A percentile compares a stretch with the other conserved stretches of the same genome.
phyloP scores from a whole-genome alignment of 2,888 invertebrate species.

The Lasioglossum villosulum region DNA sequence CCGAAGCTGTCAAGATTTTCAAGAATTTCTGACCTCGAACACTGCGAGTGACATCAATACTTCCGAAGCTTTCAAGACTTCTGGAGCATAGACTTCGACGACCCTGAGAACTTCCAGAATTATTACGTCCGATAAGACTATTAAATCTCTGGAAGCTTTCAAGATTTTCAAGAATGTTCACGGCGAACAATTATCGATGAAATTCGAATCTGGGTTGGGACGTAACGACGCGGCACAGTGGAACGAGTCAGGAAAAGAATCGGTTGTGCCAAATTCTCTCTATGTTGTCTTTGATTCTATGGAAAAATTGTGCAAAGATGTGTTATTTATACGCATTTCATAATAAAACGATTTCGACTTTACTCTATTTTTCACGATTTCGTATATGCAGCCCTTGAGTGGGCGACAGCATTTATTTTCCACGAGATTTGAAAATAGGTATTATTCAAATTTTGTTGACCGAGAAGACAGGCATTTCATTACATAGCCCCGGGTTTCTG shows the following conservation, averaged over 20 bases:
- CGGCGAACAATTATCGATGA: background rate
- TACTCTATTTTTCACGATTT: background rate
- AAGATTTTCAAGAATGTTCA: background rate
- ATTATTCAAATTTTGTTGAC: background rate
- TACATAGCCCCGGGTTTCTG: background rate
- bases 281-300: background rate
- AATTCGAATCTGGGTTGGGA: background rate
- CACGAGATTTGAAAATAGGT: background rate
- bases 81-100: background rate
- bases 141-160: background rate
- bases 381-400: background rate
- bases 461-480: background rate
- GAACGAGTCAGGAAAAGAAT: background rate
- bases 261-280: background rate
- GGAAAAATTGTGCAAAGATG: background rate
- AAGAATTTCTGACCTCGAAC: background rate
- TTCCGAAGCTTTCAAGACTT: background rate
- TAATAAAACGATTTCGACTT: background rate
- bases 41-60: background rate
- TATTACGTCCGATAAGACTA: background rate
- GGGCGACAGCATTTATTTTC: background rate
- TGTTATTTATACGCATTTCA: background rate
- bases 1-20: background rate
- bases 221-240: background rate
- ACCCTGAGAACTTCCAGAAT: background rate